Evolutionary conservation across 2,888 invertebrate species (phyloP), one percentile per base, ranked within the genome.

Genomic region (Hipparchia semele): DNA sequence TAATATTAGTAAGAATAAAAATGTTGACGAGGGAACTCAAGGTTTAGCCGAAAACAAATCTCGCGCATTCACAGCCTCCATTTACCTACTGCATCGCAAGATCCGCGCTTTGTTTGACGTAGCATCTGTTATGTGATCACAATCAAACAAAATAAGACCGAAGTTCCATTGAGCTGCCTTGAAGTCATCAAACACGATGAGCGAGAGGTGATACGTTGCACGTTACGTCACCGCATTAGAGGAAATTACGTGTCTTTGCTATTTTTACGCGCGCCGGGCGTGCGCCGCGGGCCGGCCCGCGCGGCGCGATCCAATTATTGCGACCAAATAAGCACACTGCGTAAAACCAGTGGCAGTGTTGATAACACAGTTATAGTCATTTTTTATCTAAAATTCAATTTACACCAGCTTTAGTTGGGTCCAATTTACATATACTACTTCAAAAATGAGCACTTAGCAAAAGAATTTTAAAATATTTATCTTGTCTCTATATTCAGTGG

Each of bases 211-310:
- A 73, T 75, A 76, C 75, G 71, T 70, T 75, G 58, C 53, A 68
- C 71, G 75, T 81, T 80, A 78, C 80, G 80, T 82, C 81, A 80
- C 73, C 70, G 62, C 72, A 71, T 79, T 78, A 72, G 72, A 82
- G 82, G 80, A 84, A 80, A 81, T 82, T 77, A 83, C 84, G 82
- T 86, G 82, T 84, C 68, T 70, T 68, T 66, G 75, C 79, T 79
- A 82, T 80, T 80, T 81, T 77, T 77, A 75, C 70, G 74, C 74
- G 74, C 64, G 61, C 64, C 74, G 74, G 68, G 64, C 64, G 74
- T 74, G 70, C 70, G 75, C 69, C 70, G 74, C 23, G 59, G 7
- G 49, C 13, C 23, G 7, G 54, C 51, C 54, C 9, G 23, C 71
- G 75, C 71, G 53, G 70, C 74, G 62, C 70, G 74, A 72, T 75